Percentiles rank a stretch among this genome's conserved stretches.
phyloP scores from a whole-genome alignment of 2,113 vertebrate species.

The Cynoglossus semilaevis region DNA sequence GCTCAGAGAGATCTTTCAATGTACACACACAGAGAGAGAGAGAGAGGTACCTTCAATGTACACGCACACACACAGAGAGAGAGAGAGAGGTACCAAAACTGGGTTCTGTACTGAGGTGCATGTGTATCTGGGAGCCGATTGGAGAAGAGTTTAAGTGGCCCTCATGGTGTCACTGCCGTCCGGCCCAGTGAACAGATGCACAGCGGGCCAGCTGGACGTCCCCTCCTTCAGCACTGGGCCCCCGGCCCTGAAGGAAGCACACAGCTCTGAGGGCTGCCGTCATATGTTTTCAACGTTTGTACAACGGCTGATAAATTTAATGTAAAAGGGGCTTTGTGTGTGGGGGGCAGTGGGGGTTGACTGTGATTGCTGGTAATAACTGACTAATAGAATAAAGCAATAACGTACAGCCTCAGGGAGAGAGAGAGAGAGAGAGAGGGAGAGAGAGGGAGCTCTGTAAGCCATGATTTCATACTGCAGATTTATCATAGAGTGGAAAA shows the following conservation, averaged over 20 bases:
- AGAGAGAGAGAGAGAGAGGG: constrained; percentile 58
- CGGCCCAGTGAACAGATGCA: constrained; percentile 74
- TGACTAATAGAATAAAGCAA: constrained; percentile 85
- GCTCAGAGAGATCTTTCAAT: constrained; percentile 33
- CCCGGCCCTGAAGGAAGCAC: constrained; percentile 69
- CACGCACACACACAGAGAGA: too few relatives aligned
- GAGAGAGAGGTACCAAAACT: constrained; percentile 15
- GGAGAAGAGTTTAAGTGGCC: constrained; percentile 53
- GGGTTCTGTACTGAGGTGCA: constrained; percentile 22
- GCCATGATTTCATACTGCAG: constrained; percentile 77
- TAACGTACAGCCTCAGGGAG: constrained; percentile 75
- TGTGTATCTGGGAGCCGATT: constrained; percentile 11
- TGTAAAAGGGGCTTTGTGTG: constrained; percentile 72
- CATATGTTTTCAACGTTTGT: constrained; percentile 78
- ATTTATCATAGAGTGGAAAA: constrained; percentile 76
- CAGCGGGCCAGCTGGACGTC: constrained; percentile 73
- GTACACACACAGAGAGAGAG: too few relatives aligned
- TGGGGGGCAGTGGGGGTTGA: constrained; percentile 63
- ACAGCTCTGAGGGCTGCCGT: constrained; percentile 74
- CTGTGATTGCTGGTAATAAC: constrained; percentile 82
- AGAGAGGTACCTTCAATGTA: constrained; percentile 34
- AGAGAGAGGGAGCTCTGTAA: constrained; percentile 47
- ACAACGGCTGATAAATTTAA: constrained; percentile 80
- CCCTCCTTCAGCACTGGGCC: constrained; percentile 47
- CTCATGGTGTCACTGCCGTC: constrained; percentile 68